Evolutionary conservation across 2,888 invertebrate genomes (phyloP).

Genomic region (Podotricha telesiphe): DNA sequence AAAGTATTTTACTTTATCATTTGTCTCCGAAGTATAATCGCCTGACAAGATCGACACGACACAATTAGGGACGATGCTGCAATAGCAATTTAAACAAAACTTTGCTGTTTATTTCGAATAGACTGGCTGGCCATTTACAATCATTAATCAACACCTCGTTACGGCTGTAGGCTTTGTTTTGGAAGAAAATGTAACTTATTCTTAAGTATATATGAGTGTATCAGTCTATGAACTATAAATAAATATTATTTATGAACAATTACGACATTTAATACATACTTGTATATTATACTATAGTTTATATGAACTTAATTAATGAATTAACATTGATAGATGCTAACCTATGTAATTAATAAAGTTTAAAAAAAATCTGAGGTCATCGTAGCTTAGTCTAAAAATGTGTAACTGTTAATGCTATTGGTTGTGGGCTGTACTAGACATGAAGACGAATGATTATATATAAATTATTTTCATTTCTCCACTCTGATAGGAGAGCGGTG

Average conservation of each 20-base stretch:
- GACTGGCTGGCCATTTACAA: constrained; percentile 58
- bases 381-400: no score
- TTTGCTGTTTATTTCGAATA: constrained; percentile 65
- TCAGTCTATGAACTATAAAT: neutral
- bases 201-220: neutral
- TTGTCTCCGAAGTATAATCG: constrained; percentile 60
- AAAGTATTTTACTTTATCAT: constrained; percentile 46
- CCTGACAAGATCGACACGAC: constrained; percentile 65
- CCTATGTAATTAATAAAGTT: neutral
- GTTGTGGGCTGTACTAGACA: no score
- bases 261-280: no score
- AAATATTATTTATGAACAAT: neutral
- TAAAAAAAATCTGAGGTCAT: no score
- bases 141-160: constrained; percentile 69
- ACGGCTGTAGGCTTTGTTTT: constrained; percentile 31
- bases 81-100: constrained; percentile 65
- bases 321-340: neutral
- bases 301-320: no score
- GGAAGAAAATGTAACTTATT: constrained; percentile 8
- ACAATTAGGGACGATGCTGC: constrained; percentile 63
- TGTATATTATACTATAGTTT: no score
- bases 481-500: no score
- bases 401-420: no score
- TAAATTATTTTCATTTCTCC: no score
- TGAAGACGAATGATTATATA: no score